A percentile compares a stretch with the other conserved stretches of the same genome.
phyloP scores from a whole-genome alignment of 2,888 invertebrate species.

The Meghimatium bilineatum region DNA sequence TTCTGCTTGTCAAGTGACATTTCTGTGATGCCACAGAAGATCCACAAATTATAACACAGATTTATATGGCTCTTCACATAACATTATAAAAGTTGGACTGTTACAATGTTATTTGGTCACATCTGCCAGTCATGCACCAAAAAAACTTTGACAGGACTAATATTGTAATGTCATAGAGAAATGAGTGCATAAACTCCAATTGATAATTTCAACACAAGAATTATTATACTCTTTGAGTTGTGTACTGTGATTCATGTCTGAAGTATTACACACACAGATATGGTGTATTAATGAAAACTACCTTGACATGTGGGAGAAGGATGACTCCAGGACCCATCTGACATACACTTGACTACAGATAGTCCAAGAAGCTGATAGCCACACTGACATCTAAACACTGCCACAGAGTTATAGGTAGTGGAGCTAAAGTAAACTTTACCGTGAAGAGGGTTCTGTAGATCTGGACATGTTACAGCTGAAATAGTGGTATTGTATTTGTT shows the following conservation, averaged over 20 bases:
- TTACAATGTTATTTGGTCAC: too few relatives aligned
- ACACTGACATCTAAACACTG: slow-evolving; percentile 60
- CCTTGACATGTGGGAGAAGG: slow-evolving; percentile 62
- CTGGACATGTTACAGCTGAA: slow-evolving; percentile 63
- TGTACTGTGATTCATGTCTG: not conserved
- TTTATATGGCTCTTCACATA: too few relatives aligned
- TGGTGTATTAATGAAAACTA: slow-evolving; percentile 36
- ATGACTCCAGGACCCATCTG: slow-evolving; percentile 61
- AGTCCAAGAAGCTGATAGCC: slow-evolving; percentile 62
- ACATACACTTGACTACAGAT: slow-evolving; percentile 55
- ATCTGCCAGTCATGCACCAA: too few relatives aligned
- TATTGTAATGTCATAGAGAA: too few relatives aligned
- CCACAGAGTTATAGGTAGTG: slow-evolving; percentile 55
- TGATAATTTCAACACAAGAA: not conserved
- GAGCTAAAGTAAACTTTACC: slow-evolving; percentile 54
- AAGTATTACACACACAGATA: too few relatives aligned
- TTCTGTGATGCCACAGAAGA: too few relatives aligned
- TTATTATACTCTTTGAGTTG: not conserved
- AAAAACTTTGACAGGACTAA: too few relatives aligned
- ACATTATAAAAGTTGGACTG: too few relatives aligned
- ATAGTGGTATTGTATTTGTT: not conserved
- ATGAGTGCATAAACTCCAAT: too few relatives aligned
- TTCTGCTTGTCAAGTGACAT: too few relatives aligned
- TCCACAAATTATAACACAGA: too few relatives aligned
- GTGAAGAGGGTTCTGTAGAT: slow-evolving; percentile 54